Evolutionary conservation across 2,797 vertebrate genomes (phyloP).

Genomic region (Erpetoichthys calabaricus): DNA sequence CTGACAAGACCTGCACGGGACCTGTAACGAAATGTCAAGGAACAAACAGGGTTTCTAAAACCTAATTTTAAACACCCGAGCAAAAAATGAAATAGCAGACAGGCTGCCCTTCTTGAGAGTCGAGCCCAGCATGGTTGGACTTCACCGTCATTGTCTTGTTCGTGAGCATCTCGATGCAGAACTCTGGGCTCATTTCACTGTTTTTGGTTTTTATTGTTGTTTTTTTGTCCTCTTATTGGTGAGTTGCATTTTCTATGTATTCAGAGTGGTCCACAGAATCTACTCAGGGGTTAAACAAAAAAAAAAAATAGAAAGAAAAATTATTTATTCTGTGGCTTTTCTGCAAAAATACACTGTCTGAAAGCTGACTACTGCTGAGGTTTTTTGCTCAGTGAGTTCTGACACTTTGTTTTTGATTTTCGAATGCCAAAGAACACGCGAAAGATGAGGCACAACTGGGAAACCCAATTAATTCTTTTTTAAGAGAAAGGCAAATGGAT

Average conservation of each 20-base stretch:
- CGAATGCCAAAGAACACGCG: slow-evolving; percentile 25
- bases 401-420: slow-evolving; percentile 10
- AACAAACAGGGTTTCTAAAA: too few relatives aligned
- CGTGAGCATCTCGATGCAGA: slow-evolving; percentile 28
- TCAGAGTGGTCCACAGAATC: slow-evolving; percentile 36
- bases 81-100: too few relatives aligned
- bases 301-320: slow-evolving; percentile 30
- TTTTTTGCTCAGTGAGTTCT: slow-evolving; percentile 12
- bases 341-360: slow-evolving; percentile 38
- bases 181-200: slow-evolving; percentile 27
- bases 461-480: too few relatives aligned
- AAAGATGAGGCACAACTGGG: slow-evolving; percentile 6
- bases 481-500: too few relatives aligned
- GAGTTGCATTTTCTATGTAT: slow-evolving; percentile 45
- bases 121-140: slow-evolving; percentile 16
- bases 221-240: slow-evolving; percentile 25
- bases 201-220: slow-evolving; percentile 26
- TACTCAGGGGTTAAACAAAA: slow-evolving; percentile 46
- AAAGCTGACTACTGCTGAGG: slow-evolving; percentile 41
- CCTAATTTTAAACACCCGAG: too few relatives aligned
- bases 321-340: slow-evolving; percentile 21
- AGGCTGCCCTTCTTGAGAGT: slow-evolving; percentile 10
- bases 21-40: too few relatives aligned
- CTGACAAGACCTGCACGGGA: too few relatives aligned
- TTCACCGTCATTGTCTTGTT: slow-evolving; percentile 10